Base-by-base conservation (phyloP, 2,797 vertebrate genomes). In the Echeneis naucrates region DNA sequence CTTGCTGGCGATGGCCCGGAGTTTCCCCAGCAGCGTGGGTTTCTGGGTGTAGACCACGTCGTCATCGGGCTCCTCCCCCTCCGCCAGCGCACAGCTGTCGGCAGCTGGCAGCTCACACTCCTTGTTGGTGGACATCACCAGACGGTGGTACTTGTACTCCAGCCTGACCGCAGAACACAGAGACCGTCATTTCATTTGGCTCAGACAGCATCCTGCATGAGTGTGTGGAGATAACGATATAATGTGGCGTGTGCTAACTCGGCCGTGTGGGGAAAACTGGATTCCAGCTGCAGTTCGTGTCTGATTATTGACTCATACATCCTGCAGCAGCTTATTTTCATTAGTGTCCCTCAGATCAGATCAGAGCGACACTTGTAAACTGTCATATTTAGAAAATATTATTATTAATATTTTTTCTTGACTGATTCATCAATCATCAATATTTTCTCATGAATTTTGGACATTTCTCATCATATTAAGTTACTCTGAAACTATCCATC, bases 111-210 rank as follows among this genome's bases (percentile, higher is more conserved):
- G 95, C 76, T 99, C 98, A 1, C 97, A 95, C 33, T 99, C 98
- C 83, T 96, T 98, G 92, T 97, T 99, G 2, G 97, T 94, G 0
- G 96, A 96, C 95, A 99, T 98, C 87, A 99, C 96, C 87, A 99
- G 91, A 71, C 97, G 97, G 48, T 97, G 99, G 93, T 99, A 99
- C 84, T 99, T 99, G 85, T 97, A 99, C 91, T 98, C 97, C 90
- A 99, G 72, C 91, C 98, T 99, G 90, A 76, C 27, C 50, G 54
- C 72, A 75, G 13, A 84, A 40, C 74, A 79, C 58, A 72, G 68
- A 2, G 12, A 52, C 33, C 50, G 9, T 16, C 27, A 26, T 12
- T 24, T 67, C 5, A 52, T 69, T 75, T 23, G 35, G 33, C 56
- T 23, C 4, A 44, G 23, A 62, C 8, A 23, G 24, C 35, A 58